Conservation (phyloP, 2,113 vertebrate genomes). For the Paracanthobrama guichenoti region DNA sequence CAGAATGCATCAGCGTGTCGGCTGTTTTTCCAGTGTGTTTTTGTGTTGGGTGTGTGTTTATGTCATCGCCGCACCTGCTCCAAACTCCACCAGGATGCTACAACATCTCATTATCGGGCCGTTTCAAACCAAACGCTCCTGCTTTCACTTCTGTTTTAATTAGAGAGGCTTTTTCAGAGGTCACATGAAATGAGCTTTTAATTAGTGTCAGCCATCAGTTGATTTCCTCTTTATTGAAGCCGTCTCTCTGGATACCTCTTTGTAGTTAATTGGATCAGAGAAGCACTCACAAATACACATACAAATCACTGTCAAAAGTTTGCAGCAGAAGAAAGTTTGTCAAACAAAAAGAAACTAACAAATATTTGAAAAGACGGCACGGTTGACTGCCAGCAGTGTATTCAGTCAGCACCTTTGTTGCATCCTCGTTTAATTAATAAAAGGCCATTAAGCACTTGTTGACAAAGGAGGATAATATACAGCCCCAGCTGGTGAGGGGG, state of each 20-base stretch:
- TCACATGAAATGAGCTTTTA: slow-evolving; percentile 70
- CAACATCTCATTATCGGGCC: slow-evolving; percentile 69
- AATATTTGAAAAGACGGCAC: slow-evolving; percentile 58
- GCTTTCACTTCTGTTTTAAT: slow-evolving; percentile 66
- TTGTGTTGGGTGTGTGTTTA: slow-evolving; percentile 43
- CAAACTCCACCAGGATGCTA: slow-evolving; percentile 59
- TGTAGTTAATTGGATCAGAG: slow-evolving; percentile 54
- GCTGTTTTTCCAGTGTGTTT: background rate
- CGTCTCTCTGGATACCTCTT: slow-evolving; percentile 56
- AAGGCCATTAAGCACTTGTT: slow-evolving; percentile 39
- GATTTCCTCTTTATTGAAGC: slow-evolving; percentile 55
- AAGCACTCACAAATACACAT: slow-evolving; percentile 54
- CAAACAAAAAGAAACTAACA: slow-evolving; percentile 55
- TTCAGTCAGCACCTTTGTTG: slow-evolving; percentile 37
- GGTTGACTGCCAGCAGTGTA: slow-evolving; percentile 38
- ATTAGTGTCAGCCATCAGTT: slow-evolving; percentile 66
- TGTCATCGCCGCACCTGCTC: slow-evolving; percentile 64
- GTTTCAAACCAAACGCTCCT: slow-evolving; percentile 66
- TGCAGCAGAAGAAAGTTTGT: slow-evolving; percentile 39
- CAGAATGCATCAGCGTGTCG: slow-evolving; percentile 41
- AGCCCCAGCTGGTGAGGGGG: slow-evolving; percentile 28
- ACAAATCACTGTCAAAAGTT: slow-evolving; percentile 57
- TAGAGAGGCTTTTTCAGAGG: slow-evolving; percentile 68
- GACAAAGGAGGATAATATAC: slow-evolving; percentile 34
- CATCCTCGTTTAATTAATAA: slow-evolving; percentile 53